Conservation (phyloP, 2,797 vertebrate species). For the Rhyacichthys aspro region DNA sequence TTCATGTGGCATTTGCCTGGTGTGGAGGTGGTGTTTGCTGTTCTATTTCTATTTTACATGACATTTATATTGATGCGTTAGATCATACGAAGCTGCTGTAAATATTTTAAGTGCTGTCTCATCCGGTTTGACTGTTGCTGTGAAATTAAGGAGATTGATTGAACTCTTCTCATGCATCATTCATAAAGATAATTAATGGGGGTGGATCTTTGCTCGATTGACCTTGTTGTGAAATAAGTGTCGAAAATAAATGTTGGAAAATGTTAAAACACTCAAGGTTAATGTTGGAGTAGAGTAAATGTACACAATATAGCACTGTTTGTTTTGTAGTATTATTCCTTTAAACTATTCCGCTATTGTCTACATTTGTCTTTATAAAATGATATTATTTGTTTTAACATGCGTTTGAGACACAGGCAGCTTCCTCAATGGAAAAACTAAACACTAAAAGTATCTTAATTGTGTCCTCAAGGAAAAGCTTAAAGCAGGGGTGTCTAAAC, state of each 20-base stretch:
- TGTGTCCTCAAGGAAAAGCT: too few relatives aligned
- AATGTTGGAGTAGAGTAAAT: conserved; percentile 15
- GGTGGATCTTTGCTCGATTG: conserved; percentile 41
- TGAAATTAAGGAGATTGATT: conserved; percentile 56
- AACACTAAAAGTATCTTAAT: too few relatives aligned
- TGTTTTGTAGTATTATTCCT: too few relatives aligned
- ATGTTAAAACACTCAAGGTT: conserved; percentile 29
- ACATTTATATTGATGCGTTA: conserved; percentile 13
- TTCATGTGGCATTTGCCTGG: neutral
- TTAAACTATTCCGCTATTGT: too few relatives aligned
- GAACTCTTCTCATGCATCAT: conserved; percentile 57
- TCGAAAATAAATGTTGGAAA: conserved; percentile 42
- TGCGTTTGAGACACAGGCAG: too few relatives aligned
- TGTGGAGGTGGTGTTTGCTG: neutral
- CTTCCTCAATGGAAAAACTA: too few relatives aligned
- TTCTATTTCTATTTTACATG: neutral
- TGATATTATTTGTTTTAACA: too few relatives aligned
- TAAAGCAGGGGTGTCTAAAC: too few relatives aligned
- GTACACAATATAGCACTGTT: neutral
- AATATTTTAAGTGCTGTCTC: conserved; percentile 7
- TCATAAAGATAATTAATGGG: conserved; percentile 58
- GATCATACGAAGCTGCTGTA: neutral
- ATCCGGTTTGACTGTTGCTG: conserved; percentile 14
- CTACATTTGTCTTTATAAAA: too few relatives aligned
- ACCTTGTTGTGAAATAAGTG: conserved; percentile 51